Percentiles rank a stretch among this genome's conserved stretches.
These are phyloP conservation scores for Platichthys stellatus DNA, from an alignment of 2,113 vertebrate genomes.

Conservation along the genomic window DNA sequence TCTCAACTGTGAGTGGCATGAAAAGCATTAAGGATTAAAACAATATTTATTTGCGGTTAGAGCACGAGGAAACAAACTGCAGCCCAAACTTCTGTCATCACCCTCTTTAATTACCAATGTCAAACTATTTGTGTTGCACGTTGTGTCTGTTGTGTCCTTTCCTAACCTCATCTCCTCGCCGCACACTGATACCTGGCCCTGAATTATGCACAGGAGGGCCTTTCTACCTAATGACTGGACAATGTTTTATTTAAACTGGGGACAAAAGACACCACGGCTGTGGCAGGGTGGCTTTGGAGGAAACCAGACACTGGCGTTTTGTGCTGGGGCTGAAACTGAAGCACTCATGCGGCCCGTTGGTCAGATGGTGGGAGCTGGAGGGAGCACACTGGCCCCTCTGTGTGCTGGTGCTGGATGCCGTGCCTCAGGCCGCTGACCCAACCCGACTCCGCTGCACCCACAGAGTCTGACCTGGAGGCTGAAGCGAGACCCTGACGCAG, in stretches of 20 bases:
- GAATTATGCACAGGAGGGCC: constrained; percentile 75
- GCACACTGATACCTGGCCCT: constrained; percentile 57
- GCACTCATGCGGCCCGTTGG: constrained; percentile 61
- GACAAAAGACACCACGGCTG: constrained; percentile 63
- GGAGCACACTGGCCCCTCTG: constrained; percentile 67
- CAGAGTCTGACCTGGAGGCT: constrained; percentile 24
- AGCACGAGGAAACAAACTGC: background rate
- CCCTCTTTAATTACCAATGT: constrained; percentile 20
- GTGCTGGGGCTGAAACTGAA: constrained; percentile 77
- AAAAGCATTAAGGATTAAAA: background rate
- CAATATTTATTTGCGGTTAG: background rate
- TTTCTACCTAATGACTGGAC: constrained; percentile 68
- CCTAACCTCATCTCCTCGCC: constrained; percentile 21
- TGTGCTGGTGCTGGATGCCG: constrained; percentile 34
- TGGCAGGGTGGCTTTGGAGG: constrained; percentile 56
- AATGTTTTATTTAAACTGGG: constrained; percentile 81
- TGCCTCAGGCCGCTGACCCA: constrained; percentile 12
- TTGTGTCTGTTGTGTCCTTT: constrained; percentile 13
- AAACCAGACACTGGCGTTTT: constrained; percentile 81
- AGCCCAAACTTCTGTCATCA: constrained; percentile 42
- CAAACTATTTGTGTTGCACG: background rate
- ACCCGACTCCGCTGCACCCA: constrained; percentile 21
- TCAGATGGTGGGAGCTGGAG: constrained; percentile 56
- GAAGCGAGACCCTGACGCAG: constrained; percentile 5
- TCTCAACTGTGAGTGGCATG: too few relatives aligned